Conservation (phyloP, 2,888 invertebrate genomes). For the Drosophila sordidapex region DNA sequence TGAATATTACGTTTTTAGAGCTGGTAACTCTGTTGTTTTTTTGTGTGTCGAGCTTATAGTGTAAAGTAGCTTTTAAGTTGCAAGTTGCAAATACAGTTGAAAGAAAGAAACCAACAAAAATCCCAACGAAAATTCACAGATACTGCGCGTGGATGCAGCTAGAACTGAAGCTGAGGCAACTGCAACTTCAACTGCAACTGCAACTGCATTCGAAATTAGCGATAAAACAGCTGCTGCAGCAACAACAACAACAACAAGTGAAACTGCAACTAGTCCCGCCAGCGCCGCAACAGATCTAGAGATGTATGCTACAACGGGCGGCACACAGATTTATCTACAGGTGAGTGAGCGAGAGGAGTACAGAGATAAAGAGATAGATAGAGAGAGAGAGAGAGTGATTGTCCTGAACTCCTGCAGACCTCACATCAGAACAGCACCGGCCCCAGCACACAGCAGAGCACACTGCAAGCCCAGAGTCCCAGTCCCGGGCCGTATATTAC, state of each 20-base stretch:
- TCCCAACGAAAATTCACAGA: conserved; percentile 79
- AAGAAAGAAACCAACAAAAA: conserved; percentile 38
- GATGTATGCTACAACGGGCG: conserved; percentile 85
- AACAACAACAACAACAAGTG: conserved; percentile 36
- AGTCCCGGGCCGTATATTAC: conserved; percentile 85
- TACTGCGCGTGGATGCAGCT: conserved; percentile 83
- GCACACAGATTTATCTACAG: conserved; percentile 85
- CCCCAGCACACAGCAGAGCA: conserved; percentile 66
- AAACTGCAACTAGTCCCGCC: conserved; percentile 64
- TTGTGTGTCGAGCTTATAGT: not conserved
- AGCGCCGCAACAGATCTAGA: conserved; percentile 55
- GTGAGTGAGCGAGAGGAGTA: conserved; percentile 74
- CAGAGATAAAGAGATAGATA: not conserved
- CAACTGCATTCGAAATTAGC: conserved; percentile 69
- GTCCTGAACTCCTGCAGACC: conserved; percentile 64
- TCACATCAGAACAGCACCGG: conserved; percentile 66
- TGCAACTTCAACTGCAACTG: conserved; percentile 60
- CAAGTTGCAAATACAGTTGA: conserved; percentile 31
- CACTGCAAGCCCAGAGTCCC: conserved; percentile 84
- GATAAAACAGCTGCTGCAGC: conserved; percentile 64
- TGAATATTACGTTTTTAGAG: not conserved
- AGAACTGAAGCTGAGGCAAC: conserved; percentile 74
- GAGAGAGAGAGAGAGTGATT: conserved; percentile 25
- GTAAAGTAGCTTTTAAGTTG: conserved; percentile 17
- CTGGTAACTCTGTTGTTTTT: not conserved